Base-by-base conservation (phyloP, 2,888 invertebrate genomes). In the Tenthredo notha region DNA sequence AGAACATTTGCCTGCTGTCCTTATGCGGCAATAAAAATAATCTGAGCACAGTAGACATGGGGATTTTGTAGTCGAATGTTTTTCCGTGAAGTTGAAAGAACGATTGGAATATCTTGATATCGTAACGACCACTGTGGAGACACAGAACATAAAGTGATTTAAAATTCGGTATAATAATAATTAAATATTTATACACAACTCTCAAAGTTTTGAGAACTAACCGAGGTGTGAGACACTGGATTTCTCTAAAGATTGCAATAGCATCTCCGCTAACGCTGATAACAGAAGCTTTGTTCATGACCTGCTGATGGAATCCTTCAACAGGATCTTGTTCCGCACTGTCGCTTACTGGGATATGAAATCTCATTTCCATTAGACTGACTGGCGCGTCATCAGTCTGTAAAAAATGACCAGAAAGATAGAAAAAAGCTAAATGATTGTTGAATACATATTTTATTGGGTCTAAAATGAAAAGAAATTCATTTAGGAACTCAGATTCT, bases 41-140 rank as follows among this genome's bases (percentile, higher is more conserved):
- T 9, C 99, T 96, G 21, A 99, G 94, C 4, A 99, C 99, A 0
- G 99, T 99, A 0, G 98, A 98, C 96, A 98, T 98, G 0, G 99
- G 99, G 89, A 99, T 99, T 94, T 99, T 99, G 95, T 99, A 99
- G 94, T 99, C 99, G 92, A 99, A 99, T 0, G 99, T 99, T 95
- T 99, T 99, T 91, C 98, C 98, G 92, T 98, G 98, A 86, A 98
- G 95, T 94, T 98, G 98, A 90, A 98, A 96, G 93, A 98, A 98
- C 0, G 97, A 95, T 82, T 98, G 97, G 94, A 98, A 99, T 86
- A 99, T 96, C 94, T 98, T 99, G 94, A 99, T 98, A 93, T 98
- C 98, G 92, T 99, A 99, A 88, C 98, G 98, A 95, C 99, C 99
- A 94, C 98, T 98, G 94, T 85, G 96, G 93, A 94, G 94, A 91